Conservation (phyloP, 2,888 invertebrate genomes). For the Orthosia incerta region DNA sequence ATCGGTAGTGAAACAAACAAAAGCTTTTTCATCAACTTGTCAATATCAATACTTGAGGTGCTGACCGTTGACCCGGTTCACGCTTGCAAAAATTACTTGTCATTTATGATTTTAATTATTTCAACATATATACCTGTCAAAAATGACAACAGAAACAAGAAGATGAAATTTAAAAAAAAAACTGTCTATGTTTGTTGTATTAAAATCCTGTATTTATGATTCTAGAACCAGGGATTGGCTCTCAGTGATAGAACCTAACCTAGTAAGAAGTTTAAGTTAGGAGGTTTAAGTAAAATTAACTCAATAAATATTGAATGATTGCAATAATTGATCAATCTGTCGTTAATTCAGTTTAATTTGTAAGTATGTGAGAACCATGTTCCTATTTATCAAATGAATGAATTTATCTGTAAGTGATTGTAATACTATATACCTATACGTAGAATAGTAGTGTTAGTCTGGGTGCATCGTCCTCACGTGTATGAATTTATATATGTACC, state of each 20-base stretch:
- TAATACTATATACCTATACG: no score
- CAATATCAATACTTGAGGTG: conserved; percentile 7
- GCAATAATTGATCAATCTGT: not conserved
- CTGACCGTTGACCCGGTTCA: not conserved
- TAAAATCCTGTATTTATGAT: not conserved
- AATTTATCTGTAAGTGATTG: no score
- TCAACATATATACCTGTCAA: not conserved
- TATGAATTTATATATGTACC: no score
- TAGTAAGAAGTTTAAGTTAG: no score
- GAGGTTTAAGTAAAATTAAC: not conserved
- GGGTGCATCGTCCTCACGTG: no score
- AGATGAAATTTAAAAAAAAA: no score
- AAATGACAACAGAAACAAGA: not conserved
- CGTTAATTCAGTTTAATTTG: no score
- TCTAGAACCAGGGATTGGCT: no score
- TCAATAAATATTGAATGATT: not conserved
- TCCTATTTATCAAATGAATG: no score
- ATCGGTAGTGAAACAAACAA: conserved; percentile 13
- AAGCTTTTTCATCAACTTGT: not conserved
- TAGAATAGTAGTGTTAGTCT: no score
- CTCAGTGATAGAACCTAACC: no score
- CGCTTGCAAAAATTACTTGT: not conserved
- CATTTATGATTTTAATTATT: not conserved
- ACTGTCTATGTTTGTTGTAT: not conserved
- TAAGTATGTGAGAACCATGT: no score